These are phyloP conservation scores for Mormyrus lacerda DNA, from an alignment of 2,113 vertebrate species.

Conservation along the genomic window DNA sequence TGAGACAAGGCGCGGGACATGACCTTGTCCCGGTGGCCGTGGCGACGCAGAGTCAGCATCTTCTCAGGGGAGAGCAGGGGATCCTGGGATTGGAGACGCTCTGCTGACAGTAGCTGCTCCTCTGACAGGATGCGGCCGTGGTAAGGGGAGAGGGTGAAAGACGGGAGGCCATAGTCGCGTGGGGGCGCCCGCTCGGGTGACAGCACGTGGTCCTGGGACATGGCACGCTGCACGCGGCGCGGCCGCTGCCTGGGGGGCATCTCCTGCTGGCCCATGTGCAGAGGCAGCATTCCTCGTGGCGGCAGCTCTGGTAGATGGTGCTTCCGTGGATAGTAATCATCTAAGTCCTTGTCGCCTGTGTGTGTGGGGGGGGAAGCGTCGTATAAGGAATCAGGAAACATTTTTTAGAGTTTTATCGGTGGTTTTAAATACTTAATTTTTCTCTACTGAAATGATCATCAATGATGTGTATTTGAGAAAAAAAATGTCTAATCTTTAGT, in stretches of 20 bases:
- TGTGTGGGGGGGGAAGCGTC: too few species aligned
- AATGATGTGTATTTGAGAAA: background rate
- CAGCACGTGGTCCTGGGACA: constrained; percentile 95
- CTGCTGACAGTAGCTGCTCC: constrained; percentile 84
- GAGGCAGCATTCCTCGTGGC: constrained; percentile 66
- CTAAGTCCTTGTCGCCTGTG: constrained; percentile 82
- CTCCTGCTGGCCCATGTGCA: constrained; percentile 68
- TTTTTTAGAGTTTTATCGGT: background rate
- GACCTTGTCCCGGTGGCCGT: constrained; percentile 82
- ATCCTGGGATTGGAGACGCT: constrained; percentile 92
- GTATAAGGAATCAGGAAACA: background rate
- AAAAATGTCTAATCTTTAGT: background rate
- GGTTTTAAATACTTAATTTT: background rate
- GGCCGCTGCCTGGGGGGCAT: constrained; percentile 70
- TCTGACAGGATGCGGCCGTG: constrained; percentile 81
- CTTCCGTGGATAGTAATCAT: constrained; percentile 85
- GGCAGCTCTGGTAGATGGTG: constrained; percentile 78
- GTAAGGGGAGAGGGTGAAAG: constrained; percentile 50
- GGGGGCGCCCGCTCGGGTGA: constrained; percentile 70
- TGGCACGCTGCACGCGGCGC: constrained; percentile 81
- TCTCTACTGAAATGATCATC: background rate
- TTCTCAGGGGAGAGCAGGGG: constrained; percentile 87
- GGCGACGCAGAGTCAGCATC: constrained; percentile 60
- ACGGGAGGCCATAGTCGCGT: constrained; percentile 69
- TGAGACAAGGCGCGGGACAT: constrained; percentile 89